Percentiles rank a stretch among this genome's conserved stretches.
Conservation (phyloP, 1,140 invertebrate genomes). For the Sarcophaga bullata region DNA sequence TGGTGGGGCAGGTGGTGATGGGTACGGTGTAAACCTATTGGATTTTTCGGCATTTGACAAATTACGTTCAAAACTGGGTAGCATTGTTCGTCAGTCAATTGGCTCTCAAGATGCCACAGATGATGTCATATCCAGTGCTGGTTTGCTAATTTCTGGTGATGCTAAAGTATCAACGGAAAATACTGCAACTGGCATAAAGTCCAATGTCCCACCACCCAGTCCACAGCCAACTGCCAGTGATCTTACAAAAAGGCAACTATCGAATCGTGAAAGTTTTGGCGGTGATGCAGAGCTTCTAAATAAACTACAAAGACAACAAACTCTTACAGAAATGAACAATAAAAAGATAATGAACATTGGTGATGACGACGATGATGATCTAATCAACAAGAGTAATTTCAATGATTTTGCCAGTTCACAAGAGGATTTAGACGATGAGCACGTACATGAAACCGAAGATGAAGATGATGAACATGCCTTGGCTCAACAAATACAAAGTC, state of each 20-base stretch:
- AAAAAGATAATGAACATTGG: conserved; percentile 63
- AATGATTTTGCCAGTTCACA: conserved; percentile 55
- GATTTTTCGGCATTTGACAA: conserved; percentile 71
- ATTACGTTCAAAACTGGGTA: conserved; percentile 71
- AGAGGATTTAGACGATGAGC: conserved; percentile 63
- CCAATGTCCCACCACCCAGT: neutral
- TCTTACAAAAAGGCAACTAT: conserved; percentile 61
- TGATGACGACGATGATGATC: conserved; percentile 49
- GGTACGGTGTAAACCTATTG: conserved; percentile 50
- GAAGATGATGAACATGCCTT: neutral
- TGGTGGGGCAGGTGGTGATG: conserved; percentile 26
- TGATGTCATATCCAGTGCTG: conserved; percentile 69
- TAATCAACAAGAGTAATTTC: conserved; percentile 22
- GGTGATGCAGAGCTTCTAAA: conserved; percentile 80
- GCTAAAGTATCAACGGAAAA: conserved; percentile 45
- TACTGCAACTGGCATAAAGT: neutral
- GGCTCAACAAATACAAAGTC: conserved; percentile 53
- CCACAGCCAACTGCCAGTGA: conserved; percentile 42
- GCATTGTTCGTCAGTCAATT: conserved; percentile 71
- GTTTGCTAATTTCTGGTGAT: conserved; percentile 68
- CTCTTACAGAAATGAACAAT: conserved; percentile 49
- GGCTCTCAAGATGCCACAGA: conserved; percentile 55
- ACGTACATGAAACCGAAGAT: conserved; percentile 45
- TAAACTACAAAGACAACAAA: conserved; percentile 70
- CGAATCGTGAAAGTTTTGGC: conserved; percentile 77